Evolutionary conservation across 2,113 vertebrate genomes (phyloP), one percentile per base, ranked within the genome.

Genomic region (Synodontis membranacea): DNA sequence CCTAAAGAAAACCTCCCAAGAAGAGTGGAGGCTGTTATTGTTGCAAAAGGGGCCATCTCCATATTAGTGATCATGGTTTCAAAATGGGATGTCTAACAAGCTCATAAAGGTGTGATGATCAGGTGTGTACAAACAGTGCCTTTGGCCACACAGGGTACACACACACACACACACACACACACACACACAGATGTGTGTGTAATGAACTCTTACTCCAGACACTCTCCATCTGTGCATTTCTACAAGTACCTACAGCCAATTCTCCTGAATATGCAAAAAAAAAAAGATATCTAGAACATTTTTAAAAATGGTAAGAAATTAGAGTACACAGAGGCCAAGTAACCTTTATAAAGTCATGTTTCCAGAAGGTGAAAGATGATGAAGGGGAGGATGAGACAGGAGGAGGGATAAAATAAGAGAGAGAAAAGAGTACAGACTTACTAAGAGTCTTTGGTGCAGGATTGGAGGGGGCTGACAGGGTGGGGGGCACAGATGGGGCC

Each of bases 371-470:
- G 83, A 56, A 64, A 42, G 88, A 91, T 89, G 91, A 86, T 80
- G 89, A 90, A 92, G 56, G 91, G 34, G 89, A 91, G 91, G 50
- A 91, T 88, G 91, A 88, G 88, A 86, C 82, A 90, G 90, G 89
- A 89, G 84, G 87, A 86, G 88, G 86, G 88, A 90, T 80, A 92
- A 66, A 90, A 50, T 91, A 10, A 92, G 92, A 56, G 88, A 89
- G 92, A 88, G n/a, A n/a, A n/a, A 90, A 89, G 84, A 92, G 92
- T 92, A 92, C 93, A 92, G 94, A 96, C 95, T 96, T 96, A 96
- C 95, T 96, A 95, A 95, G 94, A 93, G 92, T 93, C 94, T 95
- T 95, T 94, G 92, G 93, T 93, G 93, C 93, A 93, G 93, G 93
- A 90, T 93, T 89, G 86, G 94, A 92, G 82, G 95, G 92, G 91